Percentiles rank a stretch among this genome's conserved stretches.
Conservation (phyloP, 2,113 vertebrate genomes). For the Narcine bancroftii region DNA sequence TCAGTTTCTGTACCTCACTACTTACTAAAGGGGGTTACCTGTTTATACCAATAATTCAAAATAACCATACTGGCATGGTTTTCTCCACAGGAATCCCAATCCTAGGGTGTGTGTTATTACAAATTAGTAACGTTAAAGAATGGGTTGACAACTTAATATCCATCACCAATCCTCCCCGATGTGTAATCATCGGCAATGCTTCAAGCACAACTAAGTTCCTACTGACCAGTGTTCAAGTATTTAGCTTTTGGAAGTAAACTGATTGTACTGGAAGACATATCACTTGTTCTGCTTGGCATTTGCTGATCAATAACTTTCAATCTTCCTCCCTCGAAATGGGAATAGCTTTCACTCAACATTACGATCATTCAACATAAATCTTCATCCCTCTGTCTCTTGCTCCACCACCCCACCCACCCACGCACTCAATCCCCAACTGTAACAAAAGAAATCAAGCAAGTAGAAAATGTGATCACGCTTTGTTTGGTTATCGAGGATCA, state of each 20-base stretch:
- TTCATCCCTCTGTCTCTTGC: background rate
- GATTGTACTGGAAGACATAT: conserved; percentile 31
- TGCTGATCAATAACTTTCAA: background rate
- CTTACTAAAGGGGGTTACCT: background rate
- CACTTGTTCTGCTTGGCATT: background rate
- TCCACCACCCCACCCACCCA: background rate
- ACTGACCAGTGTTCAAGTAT: background rate
- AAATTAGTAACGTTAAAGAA: background rate
- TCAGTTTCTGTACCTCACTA: background rate
- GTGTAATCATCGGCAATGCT: background rate
- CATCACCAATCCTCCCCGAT: background rate
- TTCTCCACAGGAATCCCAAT: background rate
- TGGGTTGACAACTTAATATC: background rate
- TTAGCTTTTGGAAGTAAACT: conserved; percentile 28
- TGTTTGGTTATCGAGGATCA: background rate
- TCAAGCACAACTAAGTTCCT: background rate
- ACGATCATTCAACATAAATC: background rate
- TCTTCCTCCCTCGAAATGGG: background rate
- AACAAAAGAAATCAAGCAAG: background rate
- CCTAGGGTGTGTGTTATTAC: background rate
- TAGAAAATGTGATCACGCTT: too few relatives aligned
- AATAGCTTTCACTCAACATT: background rate
- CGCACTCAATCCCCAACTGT: background rate
- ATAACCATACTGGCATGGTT: background rate
- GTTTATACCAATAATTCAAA: background rate